Evolutionary conservation across 2,888 invertebrate genomes (phyloP), one percentile per base, ranked within the genome.

Genomic region (Coleophora deauratella): DNA sequence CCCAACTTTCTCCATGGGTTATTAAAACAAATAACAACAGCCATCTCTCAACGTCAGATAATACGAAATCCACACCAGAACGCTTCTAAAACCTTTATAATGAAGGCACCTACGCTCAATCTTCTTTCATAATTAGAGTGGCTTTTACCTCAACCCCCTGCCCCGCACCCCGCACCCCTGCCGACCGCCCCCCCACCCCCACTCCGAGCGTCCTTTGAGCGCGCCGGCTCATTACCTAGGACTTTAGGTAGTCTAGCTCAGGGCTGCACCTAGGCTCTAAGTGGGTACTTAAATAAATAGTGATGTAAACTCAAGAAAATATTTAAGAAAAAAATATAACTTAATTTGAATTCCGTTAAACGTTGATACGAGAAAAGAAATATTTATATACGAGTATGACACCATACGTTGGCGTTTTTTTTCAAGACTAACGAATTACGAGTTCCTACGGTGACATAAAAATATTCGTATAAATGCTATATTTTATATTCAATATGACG

Each of bases 101-200:
- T 50, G 41, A 46, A 42, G 46, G 48, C 51, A 46, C 43, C 57
- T 56, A 66, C 70, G 66, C 66, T 72, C 82, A 76, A 81, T 81
- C 77, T 82, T 80, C 78, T 77, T 80, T 79, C 79, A 80, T 82
- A 81, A 82, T 82, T 81, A 79, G 72, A 77, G 72, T 74, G 74
- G 73, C 75, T 73, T 73, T 70, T 65, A 72, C 72, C 67, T 62
- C 66, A 49, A 53, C 45, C 50, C 54, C 53, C 56, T 42, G 46
- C 52, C 32, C 42, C 39, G 35, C 35, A 42, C 46, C 49, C 47
- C 46, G 36, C 41, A 28, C 35, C 44, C 38, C 33, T 34, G 43
- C 45, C 49, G 49, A 45, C 37, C 42, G 41, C 30, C 33, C 35
- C 44, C 45, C 49, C 49, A 45, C 37, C 42, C 42, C 30, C 44